Percentiles rank a stretch among this genome's conserved stretches.
Evolutionary conservation across 1,140 invertebrate species (phyloP).

Genomic region (Leguminivora glycinivorella): DNA sequence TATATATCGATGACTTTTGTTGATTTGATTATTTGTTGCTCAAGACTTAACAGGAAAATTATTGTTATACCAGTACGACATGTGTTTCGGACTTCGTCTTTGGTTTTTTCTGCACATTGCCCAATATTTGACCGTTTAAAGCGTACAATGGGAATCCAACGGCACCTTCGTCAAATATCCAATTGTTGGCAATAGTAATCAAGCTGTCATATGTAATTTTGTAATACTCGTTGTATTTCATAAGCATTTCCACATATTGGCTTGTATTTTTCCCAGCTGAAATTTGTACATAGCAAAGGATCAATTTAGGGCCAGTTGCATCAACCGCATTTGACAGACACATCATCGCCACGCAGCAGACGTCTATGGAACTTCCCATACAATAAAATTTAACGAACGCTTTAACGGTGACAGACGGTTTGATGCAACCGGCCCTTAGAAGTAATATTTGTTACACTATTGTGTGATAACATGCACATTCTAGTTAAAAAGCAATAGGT

Average conservation of each 20-base stretch:
- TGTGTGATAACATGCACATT: no score
- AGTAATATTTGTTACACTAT: no score
- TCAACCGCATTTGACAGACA: no score
- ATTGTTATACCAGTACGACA: slow-evolving; percentile 40
- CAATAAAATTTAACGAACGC: no score
- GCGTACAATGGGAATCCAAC: slow-evolving; percentile 53
- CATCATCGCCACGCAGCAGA: no score
- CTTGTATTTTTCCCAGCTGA: slow-evolving; percentile 54
- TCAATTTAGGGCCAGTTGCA: neutral
- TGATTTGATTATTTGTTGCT: no score
- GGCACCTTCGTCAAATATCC: slow-evolving; percentile 59
- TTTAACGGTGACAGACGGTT: no score
- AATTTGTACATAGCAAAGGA: neutral
- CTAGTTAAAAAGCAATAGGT: no score
- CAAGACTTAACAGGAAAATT: no score
- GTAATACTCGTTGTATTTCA: slow-evolving; percentile 61
- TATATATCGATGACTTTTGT: no score
- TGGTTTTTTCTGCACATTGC: slow-evolving; percentile 55
- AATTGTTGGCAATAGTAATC: slow-evolving; percentile 68
- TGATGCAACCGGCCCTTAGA: no score
- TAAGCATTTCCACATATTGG: slow-evolving; percentile 58
- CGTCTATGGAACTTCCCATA: no score
- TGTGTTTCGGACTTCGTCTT: slow-evolving; percentile 67
- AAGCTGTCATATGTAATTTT: slow-evolving; percentile 62
- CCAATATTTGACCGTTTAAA: slow-evolving; percentile 62